Evolutionary conservation across 2,113 vertebrate genomes (phyloP), one percentile per base, ranked within the genome.

Genomic region (Rissa tridactyla): DNA sequence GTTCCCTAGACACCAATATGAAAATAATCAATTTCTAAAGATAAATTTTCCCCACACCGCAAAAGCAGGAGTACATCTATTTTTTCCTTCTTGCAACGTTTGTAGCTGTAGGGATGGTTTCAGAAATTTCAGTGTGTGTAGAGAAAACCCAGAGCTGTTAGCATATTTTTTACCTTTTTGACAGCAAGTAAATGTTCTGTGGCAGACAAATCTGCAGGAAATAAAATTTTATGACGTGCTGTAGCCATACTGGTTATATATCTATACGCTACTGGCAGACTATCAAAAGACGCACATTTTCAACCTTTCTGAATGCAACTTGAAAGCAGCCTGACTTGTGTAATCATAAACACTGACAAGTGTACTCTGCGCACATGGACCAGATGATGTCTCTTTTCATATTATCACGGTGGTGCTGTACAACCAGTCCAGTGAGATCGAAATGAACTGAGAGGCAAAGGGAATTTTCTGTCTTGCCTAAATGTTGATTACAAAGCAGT

Each of bases 191-290:
- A 97, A 97, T 96, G 95, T 96, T 96, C 95, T 96, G 91, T 97
- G 95, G 97, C 97, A 97, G 97, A 91, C 94, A 96, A 96, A 97
- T 96, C 95, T 96, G 94, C 90, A 93, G 96, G 93, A 97, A 95
- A 96, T 97, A 97, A 97, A 94, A 92, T 93, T 96, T 97, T 96
- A 96, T 88, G 89, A 95, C 91, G 79, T 96, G 71, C 84, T 89
- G 57, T 92, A 94, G 78, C 89, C 82, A 40, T 92, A 44, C 64
- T 49, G 70, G 82, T 92, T 97, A 86, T 96, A 71, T 91, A 94
- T 97, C 94, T 95, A 49, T 95, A 96, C 10, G 4, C 76, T 94
- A 79, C 90, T 96, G 96, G 86, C 94, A 97, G 95, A 88, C 86
- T 92, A 96, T 95, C 95, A 97, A 95, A 97, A 94, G 92, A 79